Conservation (phyloP, 2,113 vertebrate species). For the Tychaedon coryphoeus region DNA sequence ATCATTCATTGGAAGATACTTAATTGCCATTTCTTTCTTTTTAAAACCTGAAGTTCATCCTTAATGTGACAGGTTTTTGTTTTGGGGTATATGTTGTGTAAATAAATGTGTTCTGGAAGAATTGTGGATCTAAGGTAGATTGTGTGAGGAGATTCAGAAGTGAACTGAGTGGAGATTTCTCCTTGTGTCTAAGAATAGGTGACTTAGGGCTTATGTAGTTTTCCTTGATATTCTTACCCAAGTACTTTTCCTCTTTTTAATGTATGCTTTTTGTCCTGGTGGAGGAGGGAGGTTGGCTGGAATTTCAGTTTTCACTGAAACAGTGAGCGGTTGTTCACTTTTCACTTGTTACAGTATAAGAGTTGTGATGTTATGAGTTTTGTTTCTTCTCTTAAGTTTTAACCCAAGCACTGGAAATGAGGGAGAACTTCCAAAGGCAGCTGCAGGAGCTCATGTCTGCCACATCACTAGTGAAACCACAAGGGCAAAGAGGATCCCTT, state of each 20-base stretch:
- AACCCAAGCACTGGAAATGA: slow-evolving; percentile 91
- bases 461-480: slow-evolving; percentile 81
- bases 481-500: slow-evolving; percentile 77
- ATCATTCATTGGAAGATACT: not conserved
- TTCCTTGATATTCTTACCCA: not conserved
- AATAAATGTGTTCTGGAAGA: not conserved
- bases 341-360: not conserved
- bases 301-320: not conserved
- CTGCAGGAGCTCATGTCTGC: slow-evolving; percentile 98
- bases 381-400: slow-evolving; percentile 67
- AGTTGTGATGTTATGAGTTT: not conserved
- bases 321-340: not conserved
- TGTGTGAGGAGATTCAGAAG: not conserved
- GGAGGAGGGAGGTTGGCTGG: not conserved
- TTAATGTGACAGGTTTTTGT: not conserved
- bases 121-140: not conserved
- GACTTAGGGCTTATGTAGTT: accelerated
- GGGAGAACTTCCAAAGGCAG: slow-evolving; percentile 90
- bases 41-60: not conserved
- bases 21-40: not conserved
- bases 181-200: not conserved
- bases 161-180: not conserved
- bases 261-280: not conserved
- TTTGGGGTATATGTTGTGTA: not conserved
- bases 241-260: not conserved